A percentile compares a stretch with the other conserved stretches of the same genome.
Evolutionary conservation across 2,797 vertebrate species (phyloP).

Genomic region (Helicolenus hilgendorfi): DNA sequence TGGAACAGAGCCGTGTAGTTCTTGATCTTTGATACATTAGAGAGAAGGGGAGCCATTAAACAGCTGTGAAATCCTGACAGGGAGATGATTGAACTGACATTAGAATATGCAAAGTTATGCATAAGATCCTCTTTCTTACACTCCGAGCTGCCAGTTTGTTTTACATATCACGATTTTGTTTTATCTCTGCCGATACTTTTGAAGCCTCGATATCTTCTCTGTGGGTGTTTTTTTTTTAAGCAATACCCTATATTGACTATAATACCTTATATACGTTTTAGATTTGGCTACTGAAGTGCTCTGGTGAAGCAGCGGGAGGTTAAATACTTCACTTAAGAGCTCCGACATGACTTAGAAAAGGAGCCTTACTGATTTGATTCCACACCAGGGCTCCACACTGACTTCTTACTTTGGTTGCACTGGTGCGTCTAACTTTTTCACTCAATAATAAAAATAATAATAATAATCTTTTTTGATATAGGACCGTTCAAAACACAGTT

Average conservation of each 20-base stretch:
- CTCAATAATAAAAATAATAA: too few species aligned
- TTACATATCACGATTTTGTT: neutral
- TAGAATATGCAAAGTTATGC: conserved; percentile 8
- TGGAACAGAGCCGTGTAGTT: neutral
- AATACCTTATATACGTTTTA: too few species aligned
- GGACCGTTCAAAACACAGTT: too few species aligned
- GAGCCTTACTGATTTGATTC: conserved; percentile 28
- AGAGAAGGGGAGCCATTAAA: conserved; percentile 7
- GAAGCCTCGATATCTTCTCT: neutral
- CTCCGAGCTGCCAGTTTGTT: conserved; percentile 11
- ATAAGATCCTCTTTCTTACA: conserved; percentile 4
- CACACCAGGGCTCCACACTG: neutral
- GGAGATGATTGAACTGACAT: conserved; percentile 12
- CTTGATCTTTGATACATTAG: conserved; percentile 42
- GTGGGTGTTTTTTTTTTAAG: neutral
- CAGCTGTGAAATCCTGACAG: neutral
- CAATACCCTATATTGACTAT: neutral
- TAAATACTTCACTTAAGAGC: conserved; percentile 32
- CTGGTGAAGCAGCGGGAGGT: conserved; percentile 17
- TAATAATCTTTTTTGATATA: too few species aligned
- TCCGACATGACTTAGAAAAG: conserved; percentile 4
- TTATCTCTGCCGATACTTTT: neutral
- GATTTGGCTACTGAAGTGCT: neutral
- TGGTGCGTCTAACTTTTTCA: too few species aligned
- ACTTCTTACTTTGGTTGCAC: too few species aligned